These are phyloP conservation scores for Hyposmocoma kahamanoa DNA, from an alignment of 1,140 invertebrate species.

Conservation along the genomic window DNA sequence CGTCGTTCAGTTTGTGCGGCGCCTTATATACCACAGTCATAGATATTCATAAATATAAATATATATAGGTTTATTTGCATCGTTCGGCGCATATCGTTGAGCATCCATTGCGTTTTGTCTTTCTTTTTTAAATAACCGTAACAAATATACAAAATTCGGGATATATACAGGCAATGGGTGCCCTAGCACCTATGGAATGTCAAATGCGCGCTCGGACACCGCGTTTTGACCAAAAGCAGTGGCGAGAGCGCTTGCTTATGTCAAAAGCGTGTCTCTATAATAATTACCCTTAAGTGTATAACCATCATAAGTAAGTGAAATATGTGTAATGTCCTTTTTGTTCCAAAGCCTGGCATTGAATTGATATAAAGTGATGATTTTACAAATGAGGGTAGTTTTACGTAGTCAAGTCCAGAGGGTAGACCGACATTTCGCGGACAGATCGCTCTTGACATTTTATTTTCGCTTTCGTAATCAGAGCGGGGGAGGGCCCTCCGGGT, in stretches of 20 bases:
- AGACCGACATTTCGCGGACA: not conserved
- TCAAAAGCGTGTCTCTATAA: slow-evolving; percentile 7
- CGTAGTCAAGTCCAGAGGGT: not conserved
- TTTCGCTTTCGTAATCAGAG: slow-evolving; percentile 73
- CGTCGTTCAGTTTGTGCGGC: slow-evolving; percentile 42
- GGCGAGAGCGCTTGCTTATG: slow-evolving; percentile 20
- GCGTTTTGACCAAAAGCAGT: slow-evolving; percentile 32
- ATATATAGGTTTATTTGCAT: slow-evolving; percentile 8
- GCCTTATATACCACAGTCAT: slow-evolving; percentile 13
- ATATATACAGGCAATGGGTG: slow-evolving; percentile 35
- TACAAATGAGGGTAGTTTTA: not conserved
- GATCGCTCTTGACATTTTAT: slow-evolving; percentile 1
- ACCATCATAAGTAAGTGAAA: too few relatives aligned
- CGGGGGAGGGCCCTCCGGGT: slow-evolving; percentile 92
- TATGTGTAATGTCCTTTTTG: not conserved
- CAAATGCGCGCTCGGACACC: slow-evolving; percentile 22
- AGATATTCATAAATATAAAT: slow-evolving; percentile 45
- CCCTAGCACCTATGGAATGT: slow-evolving; percentile 35
- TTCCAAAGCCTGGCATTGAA: not conserved
- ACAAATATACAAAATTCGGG: slow-evolving; percentile 60
- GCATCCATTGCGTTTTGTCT: slow-evolving; percentile 20
- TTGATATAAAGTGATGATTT: not conserved
- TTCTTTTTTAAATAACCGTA: slow-evolving; percentile 25
- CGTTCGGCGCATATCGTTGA: slow-evolving; percentile 17
- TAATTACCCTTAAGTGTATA: not conserved